Evolutionary conservation across 2,888 invertebrate genomes (phyloP).

Genomic region (Torymus texanus): DNA sequence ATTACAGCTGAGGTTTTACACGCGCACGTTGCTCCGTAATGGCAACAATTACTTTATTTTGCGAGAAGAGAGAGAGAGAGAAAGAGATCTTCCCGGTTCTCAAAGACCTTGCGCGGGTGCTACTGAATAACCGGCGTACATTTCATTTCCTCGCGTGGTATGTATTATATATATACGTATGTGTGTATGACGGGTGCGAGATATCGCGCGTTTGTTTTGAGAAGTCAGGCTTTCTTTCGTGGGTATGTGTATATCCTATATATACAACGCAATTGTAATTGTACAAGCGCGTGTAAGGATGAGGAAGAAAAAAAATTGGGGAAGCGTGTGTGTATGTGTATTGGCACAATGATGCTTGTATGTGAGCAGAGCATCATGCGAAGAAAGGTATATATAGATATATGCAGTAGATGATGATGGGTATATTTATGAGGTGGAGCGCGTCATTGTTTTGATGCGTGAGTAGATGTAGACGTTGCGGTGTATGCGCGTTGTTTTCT

Average conservation of each 20-base stretch:
- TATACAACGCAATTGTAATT: no score
- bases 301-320: no score
- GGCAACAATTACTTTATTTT: constrained; percentile 52
- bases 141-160: constrained; percentile 42
- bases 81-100: constrained; percentile 52
- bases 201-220: constrained; percentile 32
- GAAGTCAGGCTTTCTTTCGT: constrained; percentile 21
- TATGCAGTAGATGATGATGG: no score
- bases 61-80: constrained; percentile 51
- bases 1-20: constrained; percentile 51
- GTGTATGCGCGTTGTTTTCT: no score
- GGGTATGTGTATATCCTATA: background rate
- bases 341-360: constrained; percentile 45
- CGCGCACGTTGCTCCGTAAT: constrained; percentile 50
- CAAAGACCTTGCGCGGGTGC: constrained; percentile 28
- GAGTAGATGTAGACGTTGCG: no score
- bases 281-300: no score
- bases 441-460: no score
- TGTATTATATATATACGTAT: no score
- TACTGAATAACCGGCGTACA: background rate
- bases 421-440: no score
- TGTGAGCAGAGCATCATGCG: no score
- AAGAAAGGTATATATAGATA: no score
- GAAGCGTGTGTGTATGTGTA: background rate
- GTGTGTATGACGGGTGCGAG: background rate